Conservation (phyloP, 2,113 vertebrate species). For the Tychaedon coryphoeus region DNA sequence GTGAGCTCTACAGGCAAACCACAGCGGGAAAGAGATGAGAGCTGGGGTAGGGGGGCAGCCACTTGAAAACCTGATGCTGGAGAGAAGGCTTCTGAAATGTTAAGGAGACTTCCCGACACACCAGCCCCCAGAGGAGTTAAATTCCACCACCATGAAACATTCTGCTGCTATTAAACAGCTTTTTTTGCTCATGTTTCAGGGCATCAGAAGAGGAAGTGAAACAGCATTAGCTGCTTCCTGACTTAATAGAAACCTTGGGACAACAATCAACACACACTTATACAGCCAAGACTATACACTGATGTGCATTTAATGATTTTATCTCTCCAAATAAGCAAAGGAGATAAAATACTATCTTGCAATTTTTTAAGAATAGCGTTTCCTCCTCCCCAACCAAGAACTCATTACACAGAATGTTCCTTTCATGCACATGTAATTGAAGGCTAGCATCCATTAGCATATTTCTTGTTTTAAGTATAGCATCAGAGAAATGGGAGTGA, state of each 20-base stretch:
- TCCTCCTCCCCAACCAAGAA: background rate
- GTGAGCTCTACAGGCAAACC: background rate
- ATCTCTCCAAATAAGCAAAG: background rate
- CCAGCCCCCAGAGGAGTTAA: background rate
- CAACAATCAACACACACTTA: background rate
- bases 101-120: background rate
- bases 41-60: background rate
- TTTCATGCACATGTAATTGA: background rate
- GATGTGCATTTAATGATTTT: background rate
- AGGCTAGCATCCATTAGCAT: background rate
- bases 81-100: slow-evolving; percentile 21
- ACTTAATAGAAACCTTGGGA: slow-evolving; percentile 22
- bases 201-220: background rate
- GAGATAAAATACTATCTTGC: background rate
- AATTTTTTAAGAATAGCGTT: background rate
- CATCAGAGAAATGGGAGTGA: background rate
- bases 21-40: background rate
- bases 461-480: background rate
- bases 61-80: slow-evolving; percentile 7
- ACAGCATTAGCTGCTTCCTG: slow-evolving; percentile 9
- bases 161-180: background rate
- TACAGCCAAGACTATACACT: background rate
- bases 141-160: background rate
- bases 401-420: background rate
- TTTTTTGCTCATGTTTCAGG: background rate